Evolutionary conservation across 2,113 vertebrate species (phyloP), one percentile per base, ranked within the genome.

Genomic region (Trichechus manatus): DNA sequence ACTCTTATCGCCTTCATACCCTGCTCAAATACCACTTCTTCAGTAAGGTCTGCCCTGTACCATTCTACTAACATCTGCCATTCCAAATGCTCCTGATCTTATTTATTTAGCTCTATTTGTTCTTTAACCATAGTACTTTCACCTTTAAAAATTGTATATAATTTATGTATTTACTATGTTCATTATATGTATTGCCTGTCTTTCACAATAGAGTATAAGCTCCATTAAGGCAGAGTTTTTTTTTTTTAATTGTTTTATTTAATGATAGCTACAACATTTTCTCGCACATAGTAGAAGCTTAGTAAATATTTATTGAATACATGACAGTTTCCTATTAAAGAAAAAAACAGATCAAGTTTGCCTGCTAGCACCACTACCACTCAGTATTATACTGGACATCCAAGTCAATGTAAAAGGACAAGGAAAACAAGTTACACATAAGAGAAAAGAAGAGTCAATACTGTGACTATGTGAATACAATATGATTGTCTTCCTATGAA

Each of bases 291-390:
- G 23, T 33, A 86, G 53, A 4, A 59, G 4, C 47, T 79, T 66
- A 89, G 80, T 68, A 53, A 81, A 68, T 79, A 75, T 50, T 66
- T 91, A 78, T 53, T 70, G 9, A 82, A 29, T 77, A 50, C 50
- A 23, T 86, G 25, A 70, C 4, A 86, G 6, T 85, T 77, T 42
- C 15, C 59, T 47, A 70, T 6, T 68, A 75, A 89, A 79, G 87
- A 27, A 6, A 92, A 3, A 3, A 64, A 91, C 1, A 61, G n/a
- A 5, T 27, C 33, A 92, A 47, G 9, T 89, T 53, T 63, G 72
- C 13, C 13, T 70, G 39, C 42, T 88, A 61, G 39, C 27, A 33
- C n/a, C 53, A 23, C 10, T 79, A 61, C 9, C 85, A 5, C 7
- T 87, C 11, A 80, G 53, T 31, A 42, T 59, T 17, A 29, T 70